phyloP scores from a whole-genome alignment of 1,140 invertebrate genomes.

The Holotrichia oblita region DNA sequence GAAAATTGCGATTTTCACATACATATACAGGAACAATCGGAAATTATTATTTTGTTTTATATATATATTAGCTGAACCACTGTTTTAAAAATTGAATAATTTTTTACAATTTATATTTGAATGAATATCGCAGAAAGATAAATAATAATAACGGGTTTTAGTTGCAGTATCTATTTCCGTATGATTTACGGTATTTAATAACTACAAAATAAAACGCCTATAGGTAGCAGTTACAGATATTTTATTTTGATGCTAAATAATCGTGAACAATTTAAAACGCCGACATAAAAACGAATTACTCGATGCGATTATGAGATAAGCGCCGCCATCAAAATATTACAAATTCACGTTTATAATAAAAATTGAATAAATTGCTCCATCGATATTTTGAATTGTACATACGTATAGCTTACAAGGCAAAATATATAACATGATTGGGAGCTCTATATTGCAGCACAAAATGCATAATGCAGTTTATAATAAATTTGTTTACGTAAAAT shows the following conservation, averaged over 20 bases:
- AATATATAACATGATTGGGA: neutral
- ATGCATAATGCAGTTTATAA: neutral
- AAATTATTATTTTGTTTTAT: neutral
- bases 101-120: neutral
- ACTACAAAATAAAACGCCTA: constrained; percentile 3
- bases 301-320: constrained; percentile 27
- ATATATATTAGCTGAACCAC: neutral
- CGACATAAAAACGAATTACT: constrained; percentile 21
- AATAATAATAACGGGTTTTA: neutral
- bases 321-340: constrained; percentile 28
- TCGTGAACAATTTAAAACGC: neutral
- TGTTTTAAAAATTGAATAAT: constrained; percentile 14
- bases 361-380: constrained; percentile 23
- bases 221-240: neutral
- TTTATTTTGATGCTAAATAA: constrained; percentile 24
- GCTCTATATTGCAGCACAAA: neutral
- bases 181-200: constrained; percentile 32
- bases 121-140: neutral
- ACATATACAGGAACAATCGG: neutral
- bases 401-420: neutral
- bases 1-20: neutral
- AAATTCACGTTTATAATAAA: constrained; percentile 10
- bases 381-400: neutral
- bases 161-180: neutral
- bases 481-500: too few species aligned